A percentile compares a stretch with the other conserved stretches of the same genome.
phyloP scores from a whole-genome alignment of 2,113 vertebrate genomes.

The Poeciliopsis occidentalis region DNA sequence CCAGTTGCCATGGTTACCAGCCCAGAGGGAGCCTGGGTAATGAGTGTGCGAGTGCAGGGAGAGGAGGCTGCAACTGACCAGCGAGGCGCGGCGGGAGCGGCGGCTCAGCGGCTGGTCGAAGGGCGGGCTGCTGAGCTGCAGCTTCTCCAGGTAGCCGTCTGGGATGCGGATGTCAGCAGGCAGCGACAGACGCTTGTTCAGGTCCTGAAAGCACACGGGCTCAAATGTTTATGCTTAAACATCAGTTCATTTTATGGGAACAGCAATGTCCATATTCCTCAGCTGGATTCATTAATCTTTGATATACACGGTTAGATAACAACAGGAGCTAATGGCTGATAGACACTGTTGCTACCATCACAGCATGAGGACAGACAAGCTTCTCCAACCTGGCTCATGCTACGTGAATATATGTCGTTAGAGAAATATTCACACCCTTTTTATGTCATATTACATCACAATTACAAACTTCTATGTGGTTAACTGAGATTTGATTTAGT shows the following conservation, averaged over 20 bases:
- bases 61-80: conserved; percentile 80
- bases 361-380: neutral
- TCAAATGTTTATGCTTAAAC: too few species aligned
- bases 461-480: neutral
- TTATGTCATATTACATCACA: neutral
- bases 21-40: conserved; percentile 18
- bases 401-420: neutral
- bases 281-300: neutral
- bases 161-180: conserved; percentile 98
- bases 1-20: conserved; percentile 64
- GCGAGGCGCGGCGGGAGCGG: conserved; percentile 92
- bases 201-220: conserved; percentile 81
- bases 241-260: too few species aligned
- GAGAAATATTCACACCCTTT: neutral
- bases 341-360: conserved; percentile 1
- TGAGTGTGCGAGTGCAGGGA: neutral
- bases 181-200: conserved; percentile 97
- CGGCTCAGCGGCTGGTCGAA: conserved; percentile 98
- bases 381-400: neutral
- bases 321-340: neutral
- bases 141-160: conserved; percentile 95
- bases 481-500: too few species aligned
- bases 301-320: neutral
- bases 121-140: conserved; percentile 93
- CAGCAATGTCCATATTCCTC: too few species aligned